Conservation (phyloP, 2,888 invertebrate genomes). For the Seladonia tumulorum region DNA sequence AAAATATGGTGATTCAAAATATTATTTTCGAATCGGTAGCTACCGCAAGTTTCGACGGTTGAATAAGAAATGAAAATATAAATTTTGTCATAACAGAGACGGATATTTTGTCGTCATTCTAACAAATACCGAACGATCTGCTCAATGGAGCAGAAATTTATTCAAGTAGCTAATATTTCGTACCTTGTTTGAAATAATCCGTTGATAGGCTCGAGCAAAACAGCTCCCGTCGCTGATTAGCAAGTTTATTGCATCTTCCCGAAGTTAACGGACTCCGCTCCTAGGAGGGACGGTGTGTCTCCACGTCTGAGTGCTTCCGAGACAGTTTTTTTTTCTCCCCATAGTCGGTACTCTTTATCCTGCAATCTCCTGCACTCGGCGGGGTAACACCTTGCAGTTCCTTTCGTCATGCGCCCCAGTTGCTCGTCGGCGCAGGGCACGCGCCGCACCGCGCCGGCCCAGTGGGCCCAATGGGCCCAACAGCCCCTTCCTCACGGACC, state of each 20-base stretch:
- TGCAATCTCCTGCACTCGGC: slow-evolving; percentile 69
- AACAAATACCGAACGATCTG: too few species aligned
- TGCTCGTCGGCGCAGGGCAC: slow-evolving; percentile 60
- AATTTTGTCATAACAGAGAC: too few species aligned
- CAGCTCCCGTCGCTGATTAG: not conserved
- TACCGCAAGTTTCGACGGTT: too few species aligned
- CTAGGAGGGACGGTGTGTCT: slow-evolving; percentile 40
- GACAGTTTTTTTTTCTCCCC: slow-evolving; percentile 43
- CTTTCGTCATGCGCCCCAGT: slow-evolving; percentile 56
- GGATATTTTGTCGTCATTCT: too few species aligned
- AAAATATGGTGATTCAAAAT: not conserved
- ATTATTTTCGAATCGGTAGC: too few species aligned
- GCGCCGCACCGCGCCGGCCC: slow-evolving; percentile 44
- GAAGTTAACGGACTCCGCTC: slow-evolving; percentile 46
- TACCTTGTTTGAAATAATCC: not conserved
- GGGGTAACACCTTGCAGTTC: slow-evolving; percentile 72
- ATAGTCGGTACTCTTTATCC: slow-evolving; percentile 66
- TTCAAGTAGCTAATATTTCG: too few species aligned
- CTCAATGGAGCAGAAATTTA: too few species aligned
- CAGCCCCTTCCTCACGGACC: slow-evolving; percentile 43
- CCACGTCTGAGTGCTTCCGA: slow-evolving; percentile 39
- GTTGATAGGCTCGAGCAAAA: not conserved
- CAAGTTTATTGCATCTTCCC: not conserved
- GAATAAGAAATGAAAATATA: too few species aligned
- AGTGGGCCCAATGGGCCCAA: not conserved